These are phyloP conservation scores for Apeltes quadracus DNA, from an alignment of 2,113 vertebrate species.

Conservation along the genomic window DNA sequence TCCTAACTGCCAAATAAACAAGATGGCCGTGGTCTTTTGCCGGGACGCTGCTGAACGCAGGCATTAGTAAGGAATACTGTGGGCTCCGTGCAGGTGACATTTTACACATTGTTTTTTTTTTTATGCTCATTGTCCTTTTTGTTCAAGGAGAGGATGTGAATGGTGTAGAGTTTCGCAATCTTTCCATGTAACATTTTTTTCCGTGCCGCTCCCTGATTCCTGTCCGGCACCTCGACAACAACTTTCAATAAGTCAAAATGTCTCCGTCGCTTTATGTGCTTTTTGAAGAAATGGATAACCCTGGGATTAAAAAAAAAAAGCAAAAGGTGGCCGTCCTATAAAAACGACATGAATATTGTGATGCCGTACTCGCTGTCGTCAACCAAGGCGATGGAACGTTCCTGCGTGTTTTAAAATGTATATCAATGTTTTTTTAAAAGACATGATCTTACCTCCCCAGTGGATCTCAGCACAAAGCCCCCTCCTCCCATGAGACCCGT, in stretches of 20 bases:
- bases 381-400: too few relatives aligned
- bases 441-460: conserved; percentile 55
- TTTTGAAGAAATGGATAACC: not conserved
- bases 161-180: conserved; percentile 57
- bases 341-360: not conserved
- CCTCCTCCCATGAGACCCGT: conserved; percentile 50
- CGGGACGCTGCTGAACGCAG: too few relatives aligned
- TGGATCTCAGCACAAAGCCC: conserved; percentile 35
- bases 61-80: not conserved
- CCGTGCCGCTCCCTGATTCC: conserved; percentile 56
- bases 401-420: too few relatives aligned
- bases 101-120: not conserved
- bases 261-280: not conserved
- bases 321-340: too few relatives aligned
- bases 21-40: not conserved
- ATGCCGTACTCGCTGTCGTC: not conserved
- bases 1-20: not conserved
- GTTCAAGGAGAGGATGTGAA: not conserved
- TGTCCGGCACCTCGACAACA: not conserved
- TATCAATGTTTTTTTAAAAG: too few relatives aligned
- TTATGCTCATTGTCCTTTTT: conserved; percentile 27
- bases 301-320: not conserved
- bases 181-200: conserved; percentile 31
- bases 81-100: not conserved
- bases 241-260: not conserved